Evolutionary conservation across 2,797 vertebrate species (phyloP), one percentile per base, ranked within the genome.

Genomic region (Cynopterus sphinx): DNA sequence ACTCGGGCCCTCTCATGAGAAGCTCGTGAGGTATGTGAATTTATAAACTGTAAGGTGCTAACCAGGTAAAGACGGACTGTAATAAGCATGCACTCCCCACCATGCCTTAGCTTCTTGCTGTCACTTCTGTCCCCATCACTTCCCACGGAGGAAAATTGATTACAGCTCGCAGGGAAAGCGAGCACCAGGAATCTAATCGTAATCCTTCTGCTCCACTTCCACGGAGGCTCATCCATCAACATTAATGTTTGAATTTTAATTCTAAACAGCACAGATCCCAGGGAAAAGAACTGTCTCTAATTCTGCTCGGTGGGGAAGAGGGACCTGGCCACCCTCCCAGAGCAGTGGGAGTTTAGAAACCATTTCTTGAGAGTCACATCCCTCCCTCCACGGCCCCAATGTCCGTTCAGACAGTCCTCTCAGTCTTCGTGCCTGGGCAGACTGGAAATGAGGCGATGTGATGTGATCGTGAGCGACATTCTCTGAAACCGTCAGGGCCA

Each of bases 121-220:
- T 39, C 22, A 13, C 78, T 88, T 92, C 49, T 33, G 21, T 46
- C 70, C 57, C 57, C 17, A 28, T 89, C 9, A 16, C 43, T 49
- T 94, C 41, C 26, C 39, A 67, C 24, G 74, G 59, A 43, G 55
- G 21, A 74, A 67, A 53, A 94, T 6, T 5, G 39, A 46, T 21
- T 68, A 53, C 31, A 39, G 17, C 73, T 77, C 33, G 84, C 13
- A 92, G 36, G 5, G 49, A 73, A 70, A 26, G 26, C 9, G 36
- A 91, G 7, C 8, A n/a, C 19, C 46, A 57, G 79, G 53, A 89
- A 61, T 87, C 74, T 93, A 26, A 67, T 28, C 28, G 61, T 53
- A 88, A 36, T 71, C 67, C 51, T 73, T 81, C 22, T 91, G 21
- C 22, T 87, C 51, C 28, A n/a, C 91, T 95, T 94, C 59, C 36